Percentiles rank a stretch among this genome's conserved stretches.
Conservation (phyloP, 1,140 invertebrate species). For the Whitmania pigra region DNA sequence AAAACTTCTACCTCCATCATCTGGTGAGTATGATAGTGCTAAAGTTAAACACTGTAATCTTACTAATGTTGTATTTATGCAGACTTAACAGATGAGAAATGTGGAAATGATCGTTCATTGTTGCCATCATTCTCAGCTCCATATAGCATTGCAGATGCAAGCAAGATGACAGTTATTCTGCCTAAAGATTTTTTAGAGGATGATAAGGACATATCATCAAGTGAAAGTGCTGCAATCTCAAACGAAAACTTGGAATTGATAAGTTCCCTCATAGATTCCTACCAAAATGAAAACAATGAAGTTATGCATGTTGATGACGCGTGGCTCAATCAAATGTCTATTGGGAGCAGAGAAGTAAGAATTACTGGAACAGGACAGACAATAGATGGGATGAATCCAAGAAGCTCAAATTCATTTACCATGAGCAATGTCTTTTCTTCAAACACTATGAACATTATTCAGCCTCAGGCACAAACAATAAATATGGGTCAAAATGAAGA, state of each 20-base stretch:
- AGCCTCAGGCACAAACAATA: too few species aligned
- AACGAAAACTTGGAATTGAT: conserved; percentile 5
- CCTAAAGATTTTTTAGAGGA: conserved; percentile 6
- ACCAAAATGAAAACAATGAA: conserved; percentile 1
- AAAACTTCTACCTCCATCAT: not conserved
- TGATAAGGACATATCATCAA: not conserved
- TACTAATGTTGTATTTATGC: not conserved
- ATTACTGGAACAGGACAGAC: not conserved
- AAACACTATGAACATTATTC: not conserved
- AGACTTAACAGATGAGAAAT: not conserved
- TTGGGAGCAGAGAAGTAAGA: not conserved
- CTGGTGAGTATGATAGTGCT: not conserved
- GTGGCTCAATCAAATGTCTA: not conserved
- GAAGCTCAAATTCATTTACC: not conserved
- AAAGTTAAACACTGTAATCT: not conserved
- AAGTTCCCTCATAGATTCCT: not conserved
- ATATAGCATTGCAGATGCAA: not conserved
- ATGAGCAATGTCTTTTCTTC: not conserved
- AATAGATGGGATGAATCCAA: not conserved
- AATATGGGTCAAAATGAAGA: too few species aligned
- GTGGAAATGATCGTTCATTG: not conserved
- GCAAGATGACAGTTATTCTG: not conserved
- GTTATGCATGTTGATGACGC: not conserved
- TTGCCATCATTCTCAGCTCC: not conserved
- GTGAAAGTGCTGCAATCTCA: not conserved